Evolutionary conservation across 2,888 invertebrate species (phyloP), one percentile per base, ranked within the genome.

Genomic region (Dolomedes plantarius): DNA sequence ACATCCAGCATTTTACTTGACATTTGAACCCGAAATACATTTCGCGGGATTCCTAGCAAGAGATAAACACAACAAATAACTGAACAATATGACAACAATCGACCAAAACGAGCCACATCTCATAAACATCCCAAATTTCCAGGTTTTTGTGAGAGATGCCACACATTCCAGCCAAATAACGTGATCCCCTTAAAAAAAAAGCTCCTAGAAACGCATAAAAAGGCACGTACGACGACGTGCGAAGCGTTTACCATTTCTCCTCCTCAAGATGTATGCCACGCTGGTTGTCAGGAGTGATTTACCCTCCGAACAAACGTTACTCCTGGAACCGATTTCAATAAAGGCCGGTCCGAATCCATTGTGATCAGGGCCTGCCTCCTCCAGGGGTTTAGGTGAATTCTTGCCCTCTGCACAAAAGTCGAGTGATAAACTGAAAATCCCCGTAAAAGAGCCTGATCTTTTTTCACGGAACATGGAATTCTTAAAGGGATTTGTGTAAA

Each of bases 281-380:
- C 27, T 19, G 32, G 68, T n/a, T 62, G 81, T 81, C 81, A 81
- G 62, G 32, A 28, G 81, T 81, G 81, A 81, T 81, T 67, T 81
- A 75, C 75, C 81, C 81, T 46, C 67, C 19, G 5, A 7, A 28
- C 36, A 74, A 32, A 65, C 32, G 72, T 23, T 19, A 27, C 71
- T 74, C 46, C 46, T 32, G 27, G 36, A 50, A 50, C 56, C 68
- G 50, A 29, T 32, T 72, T 5, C 72, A 28, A 50, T 29, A 19
- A 50, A 29, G 23, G 39, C 46, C 0, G 19, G n/a, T 29, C 31
- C 50, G 67, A 67, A 46, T 31, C 50, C 31, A 28, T 72, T 46
- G 72, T 50, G 56, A 50, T 31, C 31, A 27, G 46, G n/a, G 72
- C 31, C 29, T 29, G n/a, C n/a, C 13, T 31, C 29, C 7, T 32